Base-by-base conservation (phyloP, 1,140 invertebrate genomes). In the Drosophila ercepeae region DNA sequence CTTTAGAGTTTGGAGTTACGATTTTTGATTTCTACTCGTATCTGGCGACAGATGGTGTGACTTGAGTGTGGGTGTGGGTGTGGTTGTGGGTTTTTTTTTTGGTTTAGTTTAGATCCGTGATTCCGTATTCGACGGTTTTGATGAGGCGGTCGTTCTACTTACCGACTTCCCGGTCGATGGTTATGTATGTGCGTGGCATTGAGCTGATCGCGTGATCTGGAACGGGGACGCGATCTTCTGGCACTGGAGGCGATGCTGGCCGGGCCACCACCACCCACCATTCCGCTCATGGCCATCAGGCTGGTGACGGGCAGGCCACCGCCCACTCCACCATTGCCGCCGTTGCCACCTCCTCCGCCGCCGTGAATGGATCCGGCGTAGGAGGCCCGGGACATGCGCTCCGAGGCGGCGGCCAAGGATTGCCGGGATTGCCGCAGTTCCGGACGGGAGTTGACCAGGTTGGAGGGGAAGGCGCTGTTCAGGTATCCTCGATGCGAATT, bases 391-490 rank as follows among this genome's bases (percentile, higher is more conserved):
- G 95, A 95, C 92, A 96, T 95, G 42, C 96, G 93, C 77, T 97
- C 96, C 4, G 95, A 96, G 49, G 95, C 94, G 58, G 94, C 95
- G 13, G 96, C 95, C 74, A 97, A 90, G 1, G 96, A 96, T 89
- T 97, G 96, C 16, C 96, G 93, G 11, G 96, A 97, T 89, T 97
- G 96, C 44, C 96, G 93, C 57, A 97, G 91, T 92, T 97, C 96
- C 93, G 95, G 95, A 91, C 96, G 93, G 1, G 95, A 95, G 84
- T 94, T 95, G 67, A 96, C 93, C 73, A 97, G 93, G 91, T 96
- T 96, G 54, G 94, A 94, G 13, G 95, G 94, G 74, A 96, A 95
- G 54, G 94, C 94, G 45, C 93, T 93, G 49, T 93, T 92, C 78
- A 96, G 94, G 89, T 96, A 96, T 52, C 93, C 93, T 58, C 95